These are phyloP conservation scores for Caenorhabditis inopinata DNA, from an alignment of 1,140 invertebrate species.

Conservation along the genomic window DNA sequence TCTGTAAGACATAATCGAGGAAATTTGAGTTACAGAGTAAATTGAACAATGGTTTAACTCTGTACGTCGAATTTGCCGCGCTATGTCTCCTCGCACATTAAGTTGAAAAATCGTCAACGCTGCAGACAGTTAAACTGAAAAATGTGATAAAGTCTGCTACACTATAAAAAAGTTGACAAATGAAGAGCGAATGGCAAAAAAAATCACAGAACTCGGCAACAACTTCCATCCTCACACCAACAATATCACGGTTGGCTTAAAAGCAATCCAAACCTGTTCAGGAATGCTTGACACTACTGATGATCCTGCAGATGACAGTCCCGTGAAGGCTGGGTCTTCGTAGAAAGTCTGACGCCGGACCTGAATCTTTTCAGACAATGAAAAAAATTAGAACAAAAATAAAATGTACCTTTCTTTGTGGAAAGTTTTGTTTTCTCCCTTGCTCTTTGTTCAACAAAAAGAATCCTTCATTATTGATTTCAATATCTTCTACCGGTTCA, in stretches of 20 bases:
- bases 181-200: not conserved
- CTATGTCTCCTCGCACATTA: too few species aligned
- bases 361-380: not conserved
- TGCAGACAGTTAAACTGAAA: not conserved
- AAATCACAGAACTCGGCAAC: not conserved
- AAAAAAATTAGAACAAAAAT: not conserved
- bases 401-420: constrained; percentile 2
- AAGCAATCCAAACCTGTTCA: not conserved
- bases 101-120: not conserved
- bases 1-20: too few species aligned
- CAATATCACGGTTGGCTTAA: not conserved
- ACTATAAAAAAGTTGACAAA: not conserved
- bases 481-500: not conserved
- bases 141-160: not conserved
- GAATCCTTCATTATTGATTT: constrained; percentile 22
- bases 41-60: too few species aligned
- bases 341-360: constrained; percentile 11
- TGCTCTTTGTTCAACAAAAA: constrained; percentile 16
- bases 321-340: constrained; percentile 31
- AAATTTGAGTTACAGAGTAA: too few species aligned
- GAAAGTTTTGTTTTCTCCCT: constrained; percentile 20
- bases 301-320: not conserved
- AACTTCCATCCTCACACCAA: not conserved
- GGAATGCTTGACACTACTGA: not conserved
- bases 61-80: too few species aligned